These are phyloP conservation scores for Anisognathus igniventris DNA, from an alignment of 2,797 vertebrate genomes.

Conservation along the genomic window DNA sequence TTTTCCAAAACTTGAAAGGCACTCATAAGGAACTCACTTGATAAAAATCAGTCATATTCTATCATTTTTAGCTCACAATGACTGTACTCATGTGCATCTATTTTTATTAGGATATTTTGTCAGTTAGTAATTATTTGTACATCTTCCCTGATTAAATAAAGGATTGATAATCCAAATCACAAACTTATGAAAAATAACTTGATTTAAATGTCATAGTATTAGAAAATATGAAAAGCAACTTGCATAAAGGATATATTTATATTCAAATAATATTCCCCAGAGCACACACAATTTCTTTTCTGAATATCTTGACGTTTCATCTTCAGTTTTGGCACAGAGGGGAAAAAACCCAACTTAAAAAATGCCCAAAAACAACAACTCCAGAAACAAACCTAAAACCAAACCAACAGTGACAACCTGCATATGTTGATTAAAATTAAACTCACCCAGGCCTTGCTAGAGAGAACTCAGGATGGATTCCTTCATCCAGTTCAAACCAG, in stretches of 20 bases:
- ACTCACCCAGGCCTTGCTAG: not conserved
- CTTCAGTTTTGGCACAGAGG: not conserved
- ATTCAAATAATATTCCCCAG: not conserved
- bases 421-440: not conserved
- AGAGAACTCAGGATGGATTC: not conserved
- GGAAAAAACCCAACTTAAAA: accelerated
- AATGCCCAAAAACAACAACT: not conserved
- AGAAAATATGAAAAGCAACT: not conserved
- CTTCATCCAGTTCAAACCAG: not conserved
- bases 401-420: not conserved
- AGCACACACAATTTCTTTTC: not conserved
- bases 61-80: not conserved
- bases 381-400: not conserved
- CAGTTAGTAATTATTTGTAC: not conserved
- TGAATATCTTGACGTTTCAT: not conserved
- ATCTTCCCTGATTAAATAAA: not conserved
- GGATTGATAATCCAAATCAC: not conserved
- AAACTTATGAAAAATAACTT: not conserved
- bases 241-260: not conserved
- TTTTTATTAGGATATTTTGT: not conserved
- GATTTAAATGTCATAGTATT: not conserved
- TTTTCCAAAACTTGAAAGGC: not conserved
- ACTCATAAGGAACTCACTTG: not conserved
- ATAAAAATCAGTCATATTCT: not conserved
- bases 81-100: not conserved